phyloP scores from a whole-genome alignment of 2,113 vertebrate genomes.

The Athene cunicularia region DNA sequence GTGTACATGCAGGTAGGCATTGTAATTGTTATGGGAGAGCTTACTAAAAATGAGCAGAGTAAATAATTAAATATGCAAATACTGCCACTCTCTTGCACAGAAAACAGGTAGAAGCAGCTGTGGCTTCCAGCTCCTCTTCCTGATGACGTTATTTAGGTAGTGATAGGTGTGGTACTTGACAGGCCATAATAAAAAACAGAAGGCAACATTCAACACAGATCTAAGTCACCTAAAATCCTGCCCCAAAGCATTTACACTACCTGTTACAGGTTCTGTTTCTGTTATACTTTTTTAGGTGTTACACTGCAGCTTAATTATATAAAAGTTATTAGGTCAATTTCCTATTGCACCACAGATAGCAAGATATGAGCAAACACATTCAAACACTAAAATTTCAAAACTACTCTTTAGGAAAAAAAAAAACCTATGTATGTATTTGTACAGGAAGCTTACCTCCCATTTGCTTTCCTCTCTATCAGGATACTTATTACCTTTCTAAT shows the following conservation, averaged over 20 bases:
- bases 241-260: background rate
- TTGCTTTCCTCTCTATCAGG: background rate
- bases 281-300: background rate
- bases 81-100: background rate
- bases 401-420: background rate
- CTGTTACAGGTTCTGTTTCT: background rate
- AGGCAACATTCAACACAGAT: background rate
- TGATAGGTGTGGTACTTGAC: background rate
- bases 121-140: background rate
- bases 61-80: slow-evolving; percentile 22
- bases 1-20: background rate
- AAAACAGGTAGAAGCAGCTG: background rate
- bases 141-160: background rate
- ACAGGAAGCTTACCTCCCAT: background rate
- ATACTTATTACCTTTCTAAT: background rate
- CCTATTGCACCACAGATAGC: background rate
- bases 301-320: background rate
- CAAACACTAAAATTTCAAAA: background rate
- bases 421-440: background rate
- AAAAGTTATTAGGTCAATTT: background rate
- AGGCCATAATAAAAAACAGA: background rate
- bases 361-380: background rate
- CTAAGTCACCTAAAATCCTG: background rate
- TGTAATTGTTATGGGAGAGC: background rate
- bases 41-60: background rate